Evolutionary conservation across 2,113 vertebrate species (phyloP).

Genomic region (Nyctibius bracteatus): DNA sequence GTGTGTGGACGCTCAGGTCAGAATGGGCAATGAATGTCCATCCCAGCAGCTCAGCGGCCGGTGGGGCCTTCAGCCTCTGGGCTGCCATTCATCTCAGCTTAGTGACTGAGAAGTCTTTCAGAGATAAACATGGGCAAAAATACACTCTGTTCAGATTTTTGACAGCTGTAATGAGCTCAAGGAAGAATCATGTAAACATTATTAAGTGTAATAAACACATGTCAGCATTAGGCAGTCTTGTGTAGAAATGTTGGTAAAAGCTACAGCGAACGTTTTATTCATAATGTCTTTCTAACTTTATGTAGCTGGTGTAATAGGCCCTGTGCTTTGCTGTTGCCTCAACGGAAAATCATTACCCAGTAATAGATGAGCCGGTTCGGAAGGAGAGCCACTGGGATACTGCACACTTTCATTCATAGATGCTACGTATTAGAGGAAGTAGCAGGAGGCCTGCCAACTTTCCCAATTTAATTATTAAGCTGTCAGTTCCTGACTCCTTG

Average conservation of each 20-base stretch:
- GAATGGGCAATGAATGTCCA: not conserved
- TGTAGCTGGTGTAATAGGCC: conserved; percentile 72
- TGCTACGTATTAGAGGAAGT: conserved; percentile 34
- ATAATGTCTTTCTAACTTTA: conserved; percentile 79
- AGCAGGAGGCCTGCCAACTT: conserved; percentile 61
- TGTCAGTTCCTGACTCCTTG: conserved; percentile 58
- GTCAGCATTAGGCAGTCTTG: conserved; percentile 67
- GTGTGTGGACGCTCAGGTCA: not conserved
- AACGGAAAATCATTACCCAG: conserved; percentile 75
- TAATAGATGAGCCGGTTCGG: conserved; percentile 72
- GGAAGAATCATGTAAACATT: conserved; percentile 77
- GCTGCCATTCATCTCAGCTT: not conserved
- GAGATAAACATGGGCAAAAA: conserved; percentile 48
- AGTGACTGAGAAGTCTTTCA: conserved; percentile 20
- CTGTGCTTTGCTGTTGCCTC: conserved; percentile 61
- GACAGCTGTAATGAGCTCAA: conserved; percentile 73
- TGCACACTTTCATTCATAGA: conserved; percentile 66
- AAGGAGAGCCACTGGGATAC: conserved; percentile 65
- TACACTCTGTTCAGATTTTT: conserved; percentile 59
- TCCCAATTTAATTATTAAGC: conserved; percentile 67
- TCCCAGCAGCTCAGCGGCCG: too few species aligned
- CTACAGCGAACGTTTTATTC: conserved; percentile 49
- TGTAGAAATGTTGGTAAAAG: conserved; percentile 70
- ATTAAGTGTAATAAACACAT: conserved; percentile 79
- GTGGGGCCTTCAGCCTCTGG: not conserved